Percentiles rank a stretch among this genome's conserved stretches.
Conservation (phyloP, 2,113 vertebrate species). For the Neodontobutis hainanensis region DNA sequence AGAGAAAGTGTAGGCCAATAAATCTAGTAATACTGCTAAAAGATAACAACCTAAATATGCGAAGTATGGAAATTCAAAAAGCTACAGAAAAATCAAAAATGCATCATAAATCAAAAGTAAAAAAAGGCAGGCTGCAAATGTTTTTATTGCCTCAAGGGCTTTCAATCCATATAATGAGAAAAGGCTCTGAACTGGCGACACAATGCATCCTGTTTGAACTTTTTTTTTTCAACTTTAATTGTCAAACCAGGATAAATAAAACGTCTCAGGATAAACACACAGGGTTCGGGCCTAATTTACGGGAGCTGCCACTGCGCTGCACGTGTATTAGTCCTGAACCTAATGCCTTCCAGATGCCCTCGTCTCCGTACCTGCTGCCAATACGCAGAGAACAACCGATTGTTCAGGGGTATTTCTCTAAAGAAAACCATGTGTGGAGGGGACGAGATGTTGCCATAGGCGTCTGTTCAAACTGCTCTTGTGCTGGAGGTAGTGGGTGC, state of each 20-base stretch:
- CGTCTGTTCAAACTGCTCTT: conserved; percentile 3
- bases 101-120: no score
- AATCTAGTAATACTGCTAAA: no score
- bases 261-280: conserved; percentile 8
- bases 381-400: conserved; percentile 53
- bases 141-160: conserved; percentile 36
- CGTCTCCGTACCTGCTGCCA: conserved; percentile 23
- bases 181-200: not conserved
- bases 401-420: conserved; percentile 61
- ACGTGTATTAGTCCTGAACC: conserved; percentile 47
- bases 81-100: not conserved
- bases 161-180: conserved; percentile 43
- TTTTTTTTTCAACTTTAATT: not conserved
- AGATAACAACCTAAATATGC: no score
- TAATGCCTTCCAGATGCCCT: conserved; percentile 77
- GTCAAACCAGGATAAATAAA: not conserved
- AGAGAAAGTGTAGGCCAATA: no score
- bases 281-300: conserved; percentile 49
- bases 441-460: conserved; percentile 9
- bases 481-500: not conserved
- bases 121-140: not conserved
- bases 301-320: conserved; percentile 62
- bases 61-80: no score
- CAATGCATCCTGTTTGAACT: not conserved
- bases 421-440: conserved; percentile 64